phyloP scores from a whole-genome alignment of 2,888 invertebrate species.

The Latheticus oryzae region DNA sequence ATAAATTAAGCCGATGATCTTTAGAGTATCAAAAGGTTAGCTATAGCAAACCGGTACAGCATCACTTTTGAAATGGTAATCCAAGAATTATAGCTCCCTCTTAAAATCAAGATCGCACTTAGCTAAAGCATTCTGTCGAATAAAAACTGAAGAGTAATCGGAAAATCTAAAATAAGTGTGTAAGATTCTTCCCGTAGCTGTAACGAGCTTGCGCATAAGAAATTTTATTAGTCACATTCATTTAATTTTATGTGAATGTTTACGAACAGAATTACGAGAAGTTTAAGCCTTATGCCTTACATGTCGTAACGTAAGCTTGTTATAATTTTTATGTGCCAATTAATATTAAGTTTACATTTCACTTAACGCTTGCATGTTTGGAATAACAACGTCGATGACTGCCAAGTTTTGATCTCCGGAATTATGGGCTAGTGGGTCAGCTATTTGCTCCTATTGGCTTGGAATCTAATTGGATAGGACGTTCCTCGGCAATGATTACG shows the following conservation, averaged over 20 bases:
- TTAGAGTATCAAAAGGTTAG: no score
- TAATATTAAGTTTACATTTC: slow-evolving; percentile 32
- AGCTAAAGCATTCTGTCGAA: no score
- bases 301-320: slow-evolving; percentile 28
- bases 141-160: no score
- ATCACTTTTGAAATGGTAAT: no score
- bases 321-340: slow-evolving; percentile 32
- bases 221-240: slow-evolving; percentile 27
- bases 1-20: no score
- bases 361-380: slow-evolving; percentile 22
- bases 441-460: slow-evolving; percentile 22
- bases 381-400: not conserved
- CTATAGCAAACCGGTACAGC: no score
- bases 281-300: slow-evolving; percentile 21
- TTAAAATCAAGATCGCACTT: no score
- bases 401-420: not conserved
- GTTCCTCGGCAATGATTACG: slow-evolving; percentile 19
- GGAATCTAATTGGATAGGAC: slow-evolving; percentile 31
- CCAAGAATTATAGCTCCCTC: no score
- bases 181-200: no score
- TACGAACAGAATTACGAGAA: slow-evolving; percentile 29
- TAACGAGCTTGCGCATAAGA: slow-evolving; percentile 26
- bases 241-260: slow-evolving; percentile 36
- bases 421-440: slow-evolving; percentile 30
- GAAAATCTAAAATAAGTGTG: no score